Evolutionary conservation across 2,113 vertebrate species (phyloP), one percentile per base, ranked within the genome.

Genomic region (Tachuris rubrigastra): DNA sequence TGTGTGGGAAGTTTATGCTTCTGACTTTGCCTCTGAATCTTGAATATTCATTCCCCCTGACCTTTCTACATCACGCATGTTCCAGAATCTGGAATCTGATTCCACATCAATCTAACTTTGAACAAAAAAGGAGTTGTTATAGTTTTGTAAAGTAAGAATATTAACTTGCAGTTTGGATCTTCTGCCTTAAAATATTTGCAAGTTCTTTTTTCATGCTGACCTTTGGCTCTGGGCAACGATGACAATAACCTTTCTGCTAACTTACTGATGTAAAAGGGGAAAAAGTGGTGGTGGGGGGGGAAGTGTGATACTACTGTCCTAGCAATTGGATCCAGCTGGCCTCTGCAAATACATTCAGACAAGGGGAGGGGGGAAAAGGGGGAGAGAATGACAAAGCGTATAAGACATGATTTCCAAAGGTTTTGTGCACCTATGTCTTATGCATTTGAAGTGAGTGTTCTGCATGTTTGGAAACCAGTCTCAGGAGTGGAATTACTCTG

Each of bases 161-260:
- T 56, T 78, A 90, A 55, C 75, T 93, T 91, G 37, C 41, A 94
- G 63, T 87, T 88, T 92, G 94, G 56, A 78, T 92, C 95, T 95
- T 92, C 69, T 94, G 92, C 74, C 28, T 87, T 42, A 73, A 83
- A 95, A 25, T 86, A 91, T 96, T 92, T 90, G 83, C 42, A 67
- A 3, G 0, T 62, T 78, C 65, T 90, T 90, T 91, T 92, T 92
- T 94, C 71, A 73, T 37, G 47, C n/a, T 94, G 93, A 93, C 89
- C 92, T 97, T 97, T 96, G 94, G 77, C 92, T 95, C 68, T 91
- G 83, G 73, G 78, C 63, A 62, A 50, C 53, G 49, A 85, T 97
- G 86, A 79, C 92, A 96, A 74, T 91, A 95, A 95, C 90, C 84
- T 53, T 90, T 87, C 87, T 96, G 95, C 95, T 96, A 97, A 95